A percentile compares a stretch with the other conserved stretches of the same genome.
These are phyloP conservation scores for Drosophila tristis DNA, from an alignment of 1,140 invertebrate species.

Conservation along the genomic window DNA sequence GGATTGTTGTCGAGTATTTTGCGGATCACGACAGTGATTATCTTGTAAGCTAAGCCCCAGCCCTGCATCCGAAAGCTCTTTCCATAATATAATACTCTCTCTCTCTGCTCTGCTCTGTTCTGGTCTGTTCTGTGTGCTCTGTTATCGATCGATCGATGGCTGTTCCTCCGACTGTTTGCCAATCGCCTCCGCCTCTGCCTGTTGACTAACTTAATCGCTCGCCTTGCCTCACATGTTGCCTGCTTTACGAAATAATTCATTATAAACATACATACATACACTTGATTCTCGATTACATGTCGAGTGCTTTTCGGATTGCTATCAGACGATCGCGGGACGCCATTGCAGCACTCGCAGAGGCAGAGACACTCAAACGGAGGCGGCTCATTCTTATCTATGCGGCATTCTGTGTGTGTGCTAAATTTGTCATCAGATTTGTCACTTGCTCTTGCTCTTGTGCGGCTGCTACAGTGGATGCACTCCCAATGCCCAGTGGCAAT, in stretches of 20 bases:
- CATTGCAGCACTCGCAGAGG: slow-evolving; percentile 10
- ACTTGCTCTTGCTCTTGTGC: slow-evolving; percentile 24
- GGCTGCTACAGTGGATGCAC: slow-evolving; percentile 35
- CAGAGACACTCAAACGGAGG: too few species aligned
- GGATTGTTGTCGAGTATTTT: slow-evolving; percentile 80
- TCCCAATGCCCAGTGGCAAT: neutral
- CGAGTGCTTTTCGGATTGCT: slow-evolving; percentile 33
- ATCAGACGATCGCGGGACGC: slow-evolving; percentile 16
- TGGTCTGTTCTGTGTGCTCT: slow-evolving; percentile 1
- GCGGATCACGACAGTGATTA: slow-evolving; percentile 76
- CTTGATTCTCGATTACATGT: slow-evolving; percentile 22
- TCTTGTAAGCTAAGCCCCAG: slow-evolving; percentile 61
- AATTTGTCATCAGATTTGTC: slow-evolving; percentile 51
- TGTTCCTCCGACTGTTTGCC: neutral
- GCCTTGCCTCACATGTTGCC: slow-evolving; percentile 1
- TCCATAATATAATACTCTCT: neutral
- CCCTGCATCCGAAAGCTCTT: too few species aligned
- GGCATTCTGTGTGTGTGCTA: slow-evolving; percentile 44
- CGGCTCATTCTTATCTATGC: slow-evolving; percentile 48
- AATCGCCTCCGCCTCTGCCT: slow-evolving; percentile 7
- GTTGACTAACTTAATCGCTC: slow-evolving; percentile 25
- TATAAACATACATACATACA: neutral
- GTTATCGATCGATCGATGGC: slow-evolving; percentile 18
- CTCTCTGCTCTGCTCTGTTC: neutral
- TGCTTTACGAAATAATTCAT: neutral